A percentile compares a stretch with the other conserved stretches of the same genome.
Conservation (phyloP, 2,797 vertebrate genomes). For the Sebastes paucispinis region DNA sequence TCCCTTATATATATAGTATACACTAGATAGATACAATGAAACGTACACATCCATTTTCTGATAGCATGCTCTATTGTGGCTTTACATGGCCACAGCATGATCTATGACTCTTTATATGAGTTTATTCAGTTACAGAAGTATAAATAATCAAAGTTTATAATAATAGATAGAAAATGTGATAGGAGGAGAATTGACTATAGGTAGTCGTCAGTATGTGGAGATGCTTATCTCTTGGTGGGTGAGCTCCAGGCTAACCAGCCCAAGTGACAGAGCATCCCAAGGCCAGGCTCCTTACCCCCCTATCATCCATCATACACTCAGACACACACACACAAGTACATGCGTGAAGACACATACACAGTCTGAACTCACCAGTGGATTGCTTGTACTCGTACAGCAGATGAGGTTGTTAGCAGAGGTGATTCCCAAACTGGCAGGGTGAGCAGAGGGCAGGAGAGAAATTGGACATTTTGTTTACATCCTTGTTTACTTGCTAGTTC, state of each 20-base stretch:
- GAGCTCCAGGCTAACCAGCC: conserved; percentile 44
- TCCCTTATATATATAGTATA: background rate
- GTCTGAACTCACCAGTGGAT: conserved; percentile 4
- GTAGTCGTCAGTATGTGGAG: background rate
- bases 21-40: background rate
- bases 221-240: conserved; percentile 15
- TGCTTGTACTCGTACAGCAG: conserved; percentile 23
- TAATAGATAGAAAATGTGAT: background rate
- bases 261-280: conserved; percentile 30
- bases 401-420: background rate
- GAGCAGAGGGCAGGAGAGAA: conserved; percentile 3
- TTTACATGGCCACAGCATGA: background rate
- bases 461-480: background rate
- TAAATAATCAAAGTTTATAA: background rate
- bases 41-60: background rate
- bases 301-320: conserved; percentile 64
- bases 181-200: background rate
- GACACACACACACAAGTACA: conserved; percentile 25
- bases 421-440: background rate
- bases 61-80: background rate
- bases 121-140: background rate
- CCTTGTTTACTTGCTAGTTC: background rate
- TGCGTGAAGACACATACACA: conserved; percentile 13
- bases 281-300: conserved; percentile 9
- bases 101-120: background rate